Evolutionary conservation across 2,113 vertebrate genomes (phyloP), one percentile per base, ranked within the genome.

Genomic region (Apistogramma diplotaenia): DNA sequence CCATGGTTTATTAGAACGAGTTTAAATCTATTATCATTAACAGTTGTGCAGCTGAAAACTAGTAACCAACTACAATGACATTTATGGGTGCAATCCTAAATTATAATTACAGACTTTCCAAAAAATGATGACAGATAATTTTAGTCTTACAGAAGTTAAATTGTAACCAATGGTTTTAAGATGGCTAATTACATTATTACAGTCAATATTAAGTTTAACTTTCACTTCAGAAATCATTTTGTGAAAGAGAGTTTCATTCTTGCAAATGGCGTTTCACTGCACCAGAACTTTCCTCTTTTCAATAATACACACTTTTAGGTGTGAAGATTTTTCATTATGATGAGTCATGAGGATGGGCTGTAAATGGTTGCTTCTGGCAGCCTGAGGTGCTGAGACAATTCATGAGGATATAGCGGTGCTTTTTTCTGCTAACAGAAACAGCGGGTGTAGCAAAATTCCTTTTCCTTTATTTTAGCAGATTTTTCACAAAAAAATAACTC

Each of bases 291-390:
- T 82, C 71, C 73, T 82, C 60, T 56, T 79, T 82, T 86, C 75
- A 73, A 60, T 74, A 67, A 43, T 8, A 57, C 56, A 85, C 57
- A 81, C 81, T 88, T 85, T 86, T 74, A 16, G 60, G 57, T 78
- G 78, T 79, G 84, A 82, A 88, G 71, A 82, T 84, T 87, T 90
- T 86, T 91, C 82, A 88, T 91, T 82, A 81, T 91, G 85, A 90
- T 92, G 89, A 91, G 82, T 93, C 88, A 92, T 87, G 83, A 84
- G 43, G 85, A 90, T 2, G 46, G 65, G 77, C 51, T 85, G 84
- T 87, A 87, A 90, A 80, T 72, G 86, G 79, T 85, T 82, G 77
- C 76, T 85, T 73, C 83, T 84, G 72, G 79, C 83, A 88, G 84
- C 87, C 87, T 10, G 79, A 89, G 81, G 89, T 85, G 81, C 71